Conservation (phyloP, 2,888 invertebrate genomes). For the Drosophila maculinotata region DNA sequence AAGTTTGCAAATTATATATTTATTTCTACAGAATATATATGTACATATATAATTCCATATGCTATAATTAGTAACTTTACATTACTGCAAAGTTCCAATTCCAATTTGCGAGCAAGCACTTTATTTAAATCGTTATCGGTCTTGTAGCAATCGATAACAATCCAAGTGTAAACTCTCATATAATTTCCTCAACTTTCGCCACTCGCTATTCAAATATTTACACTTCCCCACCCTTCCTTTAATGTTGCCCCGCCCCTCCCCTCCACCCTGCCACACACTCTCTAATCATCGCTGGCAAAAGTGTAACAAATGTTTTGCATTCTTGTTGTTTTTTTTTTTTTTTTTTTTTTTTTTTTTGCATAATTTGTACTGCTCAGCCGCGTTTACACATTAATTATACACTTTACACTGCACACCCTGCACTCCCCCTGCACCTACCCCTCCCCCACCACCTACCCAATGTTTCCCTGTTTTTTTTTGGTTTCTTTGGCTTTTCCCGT, state of each 20-base stretch:
- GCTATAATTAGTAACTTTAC: too few relatives aligned
- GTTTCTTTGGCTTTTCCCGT: slow-evolving; percentile 21
- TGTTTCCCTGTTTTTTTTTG: slow-evolving; percentile 7
- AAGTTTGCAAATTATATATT: too few relatives aligned
- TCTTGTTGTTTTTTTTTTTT: slow-evolving; percentile 6
- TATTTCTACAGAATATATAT: too few relatives aligned
- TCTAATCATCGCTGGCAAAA: slow-evolving; percentile 27
- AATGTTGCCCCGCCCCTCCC: not conserved
- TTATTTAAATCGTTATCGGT: not conserved
- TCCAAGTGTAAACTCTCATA: too few relatives aligned
- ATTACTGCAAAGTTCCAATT: too few relatives aligned
- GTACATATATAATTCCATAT: too few relatives aligned
- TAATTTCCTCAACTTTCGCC: not conserved
- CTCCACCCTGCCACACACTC: too few relatives aligned
- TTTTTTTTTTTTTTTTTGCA: slow-evolving; percentile 39
- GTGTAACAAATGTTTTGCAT: slow-evolving; percentile 55
- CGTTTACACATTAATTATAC: slow-evolving; percentile 79
- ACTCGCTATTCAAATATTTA: not conserved
- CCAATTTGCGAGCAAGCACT: too few relatives aligned
- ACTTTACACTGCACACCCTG: slow-evolving; percentile 57
- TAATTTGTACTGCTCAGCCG: slow-evolving; percentile 60
- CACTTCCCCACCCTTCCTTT: not conserved
- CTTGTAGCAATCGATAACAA: too few relatives aligned
- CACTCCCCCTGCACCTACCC: slow-evolving; percentile 12
- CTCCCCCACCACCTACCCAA: not conserved